Conservation (phyloP, 1,140 invertebrate genomes). For the Drosophila tsacasi region DNA sequence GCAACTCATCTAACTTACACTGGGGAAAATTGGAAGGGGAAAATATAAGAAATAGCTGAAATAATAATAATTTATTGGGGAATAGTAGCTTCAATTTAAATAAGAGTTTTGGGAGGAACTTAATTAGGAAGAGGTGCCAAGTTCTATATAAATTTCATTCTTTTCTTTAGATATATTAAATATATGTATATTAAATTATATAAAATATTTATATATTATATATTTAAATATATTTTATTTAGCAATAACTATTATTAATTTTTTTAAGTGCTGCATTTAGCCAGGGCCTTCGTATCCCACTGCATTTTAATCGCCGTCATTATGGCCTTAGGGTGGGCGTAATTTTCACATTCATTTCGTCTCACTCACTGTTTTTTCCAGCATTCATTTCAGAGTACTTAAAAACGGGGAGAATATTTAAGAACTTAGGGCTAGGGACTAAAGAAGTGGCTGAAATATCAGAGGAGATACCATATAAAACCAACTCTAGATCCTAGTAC, state of each 20-base stretch:
- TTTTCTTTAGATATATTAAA: not conserved
- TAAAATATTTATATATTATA: not conserved
- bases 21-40: not conserved
- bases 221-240: not conserved
- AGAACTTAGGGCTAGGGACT: constrained; percentile 22
- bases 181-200: not conserved
- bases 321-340: constrained; percentile 67
- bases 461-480: no score
- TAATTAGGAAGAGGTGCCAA: not conserved
- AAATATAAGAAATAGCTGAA: no score
- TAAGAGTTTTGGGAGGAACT: no score
- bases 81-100: not conserved
- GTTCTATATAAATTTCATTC: not conserved
- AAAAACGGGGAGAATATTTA: constrained; percentile 12
- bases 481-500: no score
- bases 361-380: not conserved
- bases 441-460: not conserved
- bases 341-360: constrained; percentile 59
- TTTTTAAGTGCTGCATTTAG: constrained; percentile 31
- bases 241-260: not conserved
- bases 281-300: constrained; percentile 31
- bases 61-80: not conserved
- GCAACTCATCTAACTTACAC: constrained; percentile 35
- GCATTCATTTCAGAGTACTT: constrained; percentile 19
- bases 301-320: constrained; percentile 79